These are phyloP conservation scores for Neodiprion fabricii DNA, from an alignment of 1,140 invertebrate species.

Conservation along the genomic window DNA sequence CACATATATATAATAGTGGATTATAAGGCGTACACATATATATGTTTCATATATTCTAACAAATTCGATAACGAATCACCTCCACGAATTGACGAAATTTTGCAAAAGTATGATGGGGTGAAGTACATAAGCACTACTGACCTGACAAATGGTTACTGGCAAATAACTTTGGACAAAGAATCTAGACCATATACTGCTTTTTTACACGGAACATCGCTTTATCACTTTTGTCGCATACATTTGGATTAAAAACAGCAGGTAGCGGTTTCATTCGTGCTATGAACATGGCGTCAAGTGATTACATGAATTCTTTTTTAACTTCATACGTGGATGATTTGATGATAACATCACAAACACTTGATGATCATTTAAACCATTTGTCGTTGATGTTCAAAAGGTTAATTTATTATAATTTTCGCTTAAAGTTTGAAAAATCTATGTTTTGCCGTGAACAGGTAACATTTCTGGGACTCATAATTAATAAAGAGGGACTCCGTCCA, in stretches of 20 bases:
- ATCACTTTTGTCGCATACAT: conserved; percentile 9
- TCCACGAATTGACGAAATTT: conserved; percentile 10
- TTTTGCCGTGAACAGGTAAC: conserved; percentile 4
- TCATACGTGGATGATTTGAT: conserved; percentile 31
- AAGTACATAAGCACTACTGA: conserved; percentile 38
- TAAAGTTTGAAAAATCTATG: too few relatives aligned
- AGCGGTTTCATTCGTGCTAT: conserved; percentile 22
- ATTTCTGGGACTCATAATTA: conserved; percentile 25
- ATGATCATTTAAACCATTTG: conserved; percentile 31
- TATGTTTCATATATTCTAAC: too few relatives aligned
- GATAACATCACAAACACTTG: conserved; percentile 21
- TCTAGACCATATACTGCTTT: conserved; percentile 43
- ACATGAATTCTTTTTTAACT: conserved; percentile 3
- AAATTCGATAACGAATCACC: too few relatives aligned
- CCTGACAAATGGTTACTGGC: conserved; percentile 45
- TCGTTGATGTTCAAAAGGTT: too few relatives aligned
- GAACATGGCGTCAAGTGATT: conserved; percentile 1
- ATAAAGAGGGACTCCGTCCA: conserved; percentile 21
- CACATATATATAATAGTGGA: too few relatives aligned
- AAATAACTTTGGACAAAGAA: conserved; percentile 35
- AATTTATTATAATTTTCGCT: too few relatives aligned
- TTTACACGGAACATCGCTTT: conserved; percentile 36
- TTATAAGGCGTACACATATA: too few relatives aligned
- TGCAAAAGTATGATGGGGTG: not conserved
- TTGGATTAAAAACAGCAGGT: too few relatives aligned